phyloP scores from a whole-genome alignment of 23 tunicate species.

The Ciona savignyi region DNA sequence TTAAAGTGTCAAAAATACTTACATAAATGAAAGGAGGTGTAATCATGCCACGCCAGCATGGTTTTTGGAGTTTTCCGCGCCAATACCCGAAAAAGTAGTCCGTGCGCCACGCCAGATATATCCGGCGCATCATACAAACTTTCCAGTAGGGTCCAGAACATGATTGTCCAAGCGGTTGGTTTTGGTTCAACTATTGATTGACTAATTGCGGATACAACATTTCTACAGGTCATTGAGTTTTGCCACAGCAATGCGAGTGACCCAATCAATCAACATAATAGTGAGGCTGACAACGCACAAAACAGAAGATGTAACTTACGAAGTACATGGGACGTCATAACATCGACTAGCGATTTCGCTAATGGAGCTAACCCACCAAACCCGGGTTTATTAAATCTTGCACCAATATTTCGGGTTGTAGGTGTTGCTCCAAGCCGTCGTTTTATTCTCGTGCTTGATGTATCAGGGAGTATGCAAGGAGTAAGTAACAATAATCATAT shows the following conservation, averaged over 20 bases:
- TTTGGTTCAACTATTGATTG: no score
- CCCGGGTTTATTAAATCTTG: not conserved
- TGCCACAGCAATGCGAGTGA: slow-evolving; percentile 46
- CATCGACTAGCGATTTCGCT: slow-evolving; percentile 35
- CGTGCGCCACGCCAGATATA: no score
- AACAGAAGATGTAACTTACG: slow-evolving; percentile 53
- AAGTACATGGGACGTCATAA: slow-evolving; percentile 68
- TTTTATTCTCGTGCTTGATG: slow-evolving; percentile 55
- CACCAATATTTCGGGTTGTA: slow-evolving; percentile 33
- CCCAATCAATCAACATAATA: slow-evolving; percentile 30
- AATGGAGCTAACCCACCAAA: slow-evolving; percentile 6
- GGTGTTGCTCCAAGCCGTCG: not conserved
- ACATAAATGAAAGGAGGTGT: no score
- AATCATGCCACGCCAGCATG: no score
- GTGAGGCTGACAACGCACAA: slow-evolving; percentile 61
- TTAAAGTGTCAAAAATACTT: no score
- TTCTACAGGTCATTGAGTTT: slow-evolving; percentile 40
- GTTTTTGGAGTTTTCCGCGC: no score
- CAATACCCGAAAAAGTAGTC: no score
- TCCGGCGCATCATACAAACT: no score
- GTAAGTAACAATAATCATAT: no score
- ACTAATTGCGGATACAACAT: no score
- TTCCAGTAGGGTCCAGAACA: no score
- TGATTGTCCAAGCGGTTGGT: no score
- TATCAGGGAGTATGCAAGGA: slow-evolving; percentile 56